phyloP scores from a whole-genome alignment of 2,113 vertebrate species.

The Artemisiospiza belli region DNA sequence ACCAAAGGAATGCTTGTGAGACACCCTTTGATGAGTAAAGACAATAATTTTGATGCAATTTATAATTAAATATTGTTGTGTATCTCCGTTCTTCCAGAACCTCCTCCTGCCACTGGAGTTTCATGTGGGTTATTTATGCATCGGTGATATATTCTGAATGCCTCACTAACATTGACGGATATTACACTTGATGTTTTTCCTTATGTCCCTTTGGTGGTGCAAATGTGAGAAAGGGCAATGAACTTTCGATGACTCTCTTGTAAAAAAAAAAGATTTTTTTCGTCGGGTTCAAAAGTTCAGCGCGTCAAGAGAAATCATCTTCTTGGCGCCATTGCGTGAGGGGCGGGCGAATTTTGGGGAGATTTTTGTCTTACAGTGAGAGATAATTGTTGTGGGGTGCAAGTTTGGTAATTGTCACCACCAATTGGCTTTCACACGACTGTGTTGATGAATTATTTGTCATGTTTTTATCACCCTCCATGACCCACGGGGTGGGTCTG shows the following conservation, averaged over 20 bases:
- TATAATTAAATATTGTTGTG: constrained; percentile 60
- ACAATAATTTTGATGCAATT: not conserved
- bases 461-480: not conserved
- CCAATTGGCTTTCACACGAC: accelerated
- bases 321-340: not conserved
- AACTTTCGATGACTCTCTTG: constrained; percentile 71
- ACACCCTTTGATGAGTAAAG: constrained; percentile 14
- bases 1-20: not conserved
- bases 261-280: constrained; percentile 43
- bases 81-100: not conserved
- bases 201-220: constrained; percentile 70
- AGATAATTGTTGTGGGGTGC: not conserved
- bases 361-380: not conserved
- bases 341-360: not conserved
- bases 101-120: constrained; percentile 22
- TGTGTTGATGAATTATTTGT: not conserved
- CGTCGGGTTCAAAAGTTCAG: constrained; percentile 71
- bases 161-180: constrained; percentile 59
- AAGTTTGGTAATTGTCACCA: not conserved
- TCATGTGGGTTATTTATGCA: constrained; percentile 54
- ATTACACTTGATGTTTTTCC: constrained; percentile 74
- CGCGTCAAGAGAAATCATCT: constrained; percentile 64
- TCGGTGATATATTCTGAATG: constrained; percentile 50
- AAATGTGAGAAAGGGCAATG: constrained; percentile 75
- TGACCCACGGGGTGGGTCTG: not conserved